Percentiles rank a stretch among this genome's conserved stretches.
These are phyloP conservation scores for Hydrolagus affinis DNA, from an alignment of 2,113 vertebrate species.

Conservation along the genomic window DNA sequence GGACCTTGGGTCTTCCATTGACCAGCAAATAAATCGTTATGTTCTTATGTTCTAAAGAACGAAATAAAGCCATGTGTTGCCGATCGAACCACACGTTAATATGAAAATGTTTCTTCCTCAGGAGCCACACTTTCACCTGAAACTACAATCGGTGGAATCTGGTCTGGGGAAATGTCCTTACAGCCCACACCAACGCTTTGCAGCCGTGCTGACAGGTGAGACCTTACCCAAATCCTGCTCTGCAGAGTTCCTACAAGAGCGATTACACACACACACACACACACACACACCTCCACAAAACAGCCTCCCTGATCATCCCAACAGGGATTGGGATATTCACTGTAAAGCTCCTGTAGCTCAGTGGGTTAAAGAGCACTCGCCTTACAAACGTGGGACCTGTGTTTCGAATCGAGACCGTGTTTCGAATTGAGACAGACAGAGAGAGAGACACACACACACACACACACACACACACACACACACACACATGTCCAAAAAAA, in stretches of 20 bases:
- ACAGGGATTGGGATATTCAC: background rate
- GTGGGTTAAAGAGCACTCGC: too few relatives aligned
- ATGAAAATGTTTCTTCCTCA: background rate
- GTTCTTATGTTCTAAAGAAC: too few relatives aligned
- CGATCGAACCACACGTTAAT: too few relatives aligned
- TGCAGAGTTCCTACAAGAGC: background rate
- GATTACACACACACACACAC: background rate
- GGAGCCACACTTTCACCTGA: conserved; percentile 15
- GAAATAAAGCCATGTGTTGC: too few relatives aligned
- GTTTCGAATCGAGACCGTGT: too few relatives aligned
- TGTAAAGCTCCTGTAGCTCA: background rate
- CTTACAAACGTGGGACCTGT: too few relatives aligned
- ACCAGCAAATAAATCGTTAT: too few relatives aligned
- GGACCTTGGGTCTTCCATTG: too few relatives aligned
- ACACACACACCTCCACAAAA: background rate
- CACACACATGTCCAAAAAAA: too few relatives aligned
- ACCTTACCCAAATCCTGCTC: background rate
- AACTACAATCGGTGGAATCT: conserved; percentile 54
- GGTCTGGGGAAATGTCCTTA: conserved; percentile 73
- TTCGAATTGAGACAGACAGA: too few relatives aligned
- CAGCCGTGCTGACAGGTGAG: conserved; percentile 60
- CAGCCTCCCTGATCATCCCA: background rate
- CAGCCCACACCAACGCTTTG: conserved; percentile 66
- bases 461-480: too few relatives aligned
- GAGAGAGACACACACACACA: too few relatives aligned